Evolutionary conservation across 2,113 vertebrate species (phyloP).

Genomic region (Pelobates fuscus): DNA sequence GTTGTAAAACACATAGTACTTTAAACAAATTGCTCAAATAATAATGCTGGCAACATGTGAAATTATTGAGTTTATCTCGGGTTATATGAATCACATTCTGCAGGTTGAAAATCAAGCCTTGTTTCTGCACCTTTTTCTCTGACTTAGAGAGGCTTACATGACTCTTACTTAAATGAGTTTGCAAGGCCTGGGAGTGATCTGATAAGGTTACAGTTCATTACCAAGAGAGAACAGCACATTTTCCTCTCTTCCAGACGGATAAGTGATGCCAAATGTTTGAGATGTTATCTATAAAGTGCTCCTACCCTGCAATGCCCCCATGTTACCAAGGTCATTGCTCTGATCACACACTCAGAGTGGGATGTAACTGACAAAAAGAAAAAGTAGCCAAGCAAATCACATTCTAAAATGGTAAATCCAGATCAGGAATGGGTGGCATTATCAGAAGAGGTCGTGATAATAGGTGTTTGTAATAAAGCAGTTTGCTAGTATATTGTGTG

Average conservation of each 20-base stretch:
- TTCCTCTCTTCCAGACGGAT: constrained; percentile 5
- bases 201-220: constrained; percentile 30
- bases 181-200: constrained; percentile 18
- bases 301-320: constrained; percentile 9
- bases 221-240: constrained; percentile 3
- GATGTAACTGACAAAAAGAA: neutral
- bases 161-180: constrained; percentile 13
- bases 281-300: constrained; percentile 27
- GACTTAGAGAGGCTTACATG: constrained; percentile 1
- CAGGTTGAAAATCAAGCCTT: constrained; percentile 9
- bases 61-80: neutral
- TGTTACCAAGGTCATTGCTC: constrained; percentile 7
- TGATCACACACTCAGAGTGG: neutral
- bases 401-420: neutral
- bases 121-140: constrained; percentile 7
- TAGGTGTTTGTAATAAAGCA: neutral
- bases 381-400: neutral
- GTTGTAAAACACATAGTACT: neutral
- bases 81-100: neutral
- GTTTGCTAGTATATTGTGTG: too few relatives aligned
- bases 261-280: constrained; percentile 36
- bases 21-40: neutral
- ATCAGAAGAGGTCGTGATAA: neutral
- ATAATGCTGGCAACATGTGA: constrained; percentile 16
- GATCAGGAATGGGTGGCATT: neutral